Base-by-base conservation (phyloP, 2,113 vertebrate species). In the Laterallus jamaicensis region DNA sequence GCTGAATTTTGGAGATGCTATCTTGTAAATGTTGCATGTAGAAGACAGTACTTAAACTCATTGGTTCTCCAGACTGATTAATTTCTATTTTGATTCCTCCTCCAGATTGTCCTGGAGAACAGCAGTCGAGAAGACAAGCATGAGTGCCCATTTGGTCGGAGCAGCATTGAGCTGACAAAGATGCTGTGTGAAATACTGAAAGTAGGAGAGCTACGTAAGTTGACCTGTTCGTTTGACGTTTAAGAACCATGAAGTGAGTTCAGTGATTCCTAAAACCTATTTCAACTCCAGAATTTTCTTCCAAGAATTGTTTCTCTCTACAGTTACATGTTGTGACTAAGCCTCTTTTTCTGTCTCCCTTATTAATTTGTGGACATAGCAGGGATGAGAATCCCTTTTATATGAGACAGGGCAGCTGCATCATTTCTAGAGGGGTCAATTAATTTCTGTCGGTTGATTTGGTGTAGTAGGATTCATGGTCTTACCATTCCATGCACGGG, bases 191-290 rank as follows among this genome's bases (percentile, higher is more conserved):
- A 99, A 97, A 99, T 99, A 80, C 98, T 99, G 85, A 99, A 99
- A 99, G 99, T 99, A 70, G 99, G 99, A 96, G 99, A 99, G 92
- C 98, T 99, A 58, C 99, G 99, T 99, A 98, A 99, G 99, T 99
- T 75, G 2, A 37, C 52, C 47, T 68, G 11, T 82, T 85, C 67
- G 29, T 73, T 88, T 94, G 75, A 78, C 25, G 18, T 76, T 49
- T 25, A 14, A 55, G 28, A 77, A 24, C n/a, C 3, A 1, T 10
- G 17, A 19, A 77, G 11, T 44, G 28, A 29, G 64, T 76, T 94
- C 69, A 74, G 49, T 73, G 40, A 10, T 37, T 63, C 28, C 17
- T 47, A 6, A 75, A 83, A n/a, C 26, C 56, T 69, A 35, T 73
- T 84, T 62, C 59, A 90, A 0, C 55, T 18, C 42, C 73, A 82